Conservation (phyloP, 2,888 invertebrate genomes). For the Slavum lentiscoides region DNA sequence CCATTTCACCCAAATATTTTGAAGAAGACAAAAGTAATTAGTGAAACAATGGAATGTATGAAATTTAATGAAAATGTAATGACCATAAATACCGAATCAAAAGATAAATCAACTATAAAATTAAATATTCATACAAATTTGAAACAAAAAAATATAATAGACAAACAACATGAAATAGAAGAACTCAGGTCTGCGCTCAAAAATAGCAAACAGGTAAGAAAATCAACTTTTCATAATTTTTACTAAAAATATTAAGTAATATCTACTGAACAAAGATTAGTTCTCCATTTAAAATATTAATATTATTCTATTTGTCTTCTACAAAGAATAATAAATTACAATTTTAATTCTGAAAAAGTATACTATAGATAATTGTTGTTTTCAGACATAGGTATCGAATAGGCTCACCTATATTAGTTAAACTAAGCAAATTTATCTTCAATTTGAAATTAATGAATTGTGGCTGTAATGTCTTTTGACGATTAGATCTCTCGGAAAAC, state of each 20-base stretch:
- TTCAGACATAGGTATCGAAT: too few species aligned
- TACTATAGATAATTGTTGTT: too few species aligned
- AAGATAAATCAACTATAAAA: neutral
- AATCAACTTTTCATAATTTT: neutral
- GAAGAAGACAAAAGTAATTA: constrained; percentile 2
- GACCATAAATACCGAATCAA: neutral
- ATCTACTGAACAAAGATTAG: too few species aligned
- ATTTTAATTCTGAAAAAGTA: too few species aligned
- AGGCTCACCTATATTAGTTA: too few species aligned
- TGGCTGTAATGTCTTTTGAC: too few species aligned
- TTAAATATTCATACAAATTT: neutral
- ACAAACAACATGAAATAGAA: constrained; percentile 36
- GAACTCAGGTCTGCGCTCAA: constrained; percentile 28
- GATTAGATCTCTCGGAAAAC: too few species aligned
- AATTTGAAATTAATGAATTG: too few species aligned
- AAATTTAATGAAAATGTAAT: neutral
- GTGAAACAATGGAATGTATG: neutral
- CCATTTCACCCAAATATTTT: neutral
- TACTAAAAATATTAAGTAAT: neutral
- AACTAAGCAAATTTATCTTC: too few species aligned
- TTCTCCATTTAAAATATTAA: too few species aligned
- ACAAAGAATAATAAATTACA: too few species aligned
- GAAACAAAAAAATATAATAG: neutral
- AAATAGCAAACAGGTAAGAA: constrained; percentile 52
- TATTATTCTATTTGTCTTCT: too few species aligned